Base-by-base conservation (phyloP, 2,113 vertebrate species). In the Dasyornis broadbenti region DNA sequence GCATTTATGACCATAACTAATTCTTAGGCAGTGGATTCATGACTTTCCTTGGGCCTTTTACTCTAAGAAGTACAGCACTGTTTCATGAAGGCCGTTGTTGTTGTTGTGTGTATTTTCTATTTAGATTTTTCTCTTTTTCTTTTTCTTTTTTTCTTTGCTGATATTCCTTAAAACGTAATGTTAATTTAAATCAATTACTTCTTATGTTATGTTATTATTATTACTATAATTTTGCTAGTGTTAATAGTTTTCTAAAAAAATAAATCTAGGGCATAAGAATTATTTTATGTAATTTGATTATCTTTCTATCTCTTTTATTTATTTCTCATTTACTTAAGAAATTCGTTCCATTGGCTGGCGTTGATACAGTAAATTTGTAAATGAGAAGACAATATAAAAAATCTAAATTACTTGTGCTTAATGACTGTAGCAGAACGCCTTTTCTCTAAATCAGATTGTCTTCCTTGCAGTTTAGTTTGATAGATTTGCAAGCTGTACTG, bases 361-460 rank as follows among this genome's bases (percentile, higher is more conserved):
- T 97, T 98, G 97, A 98, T 98, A 98, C 98, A 98, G 98, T 98
- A 98, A 98, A 98, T 98, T 98, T 98, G 98, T 98, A 98, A 98
- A 98, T 98, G 98, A 98, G 98, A 97, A 98, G 97, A 98, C 98
- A 97, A 98, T 98, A 98, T 98, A 97, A 98, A 98, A 98, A 98
- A 98, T 98, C 98, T 97, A 98, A 98, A 98, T 98, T 98, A 98
- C 98, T 99, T 98, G 98, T 98, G 98, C 98, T 98, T 98, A 99
- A 99, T 99, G 99, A 99, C 98, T 98, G 98, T 98, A 96, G 98
- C 98, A 98, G 97, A 98, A 98, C 97, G 98, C 97, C 98, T 99
- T 98, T 98, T 98, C 98, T 98, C 97, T 97, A 98, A 99, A 99
- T 98, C 98, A 99, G 98, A 99, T 99, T 99, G 98, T 98, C 98